A percentile compares a stretch with the other conserved stretches of the same genome.
Evolutionary conservation across 2,888 invertebrate genomes (phyloP).

Genomic region (Scelioninae gen. 1): DNA sequence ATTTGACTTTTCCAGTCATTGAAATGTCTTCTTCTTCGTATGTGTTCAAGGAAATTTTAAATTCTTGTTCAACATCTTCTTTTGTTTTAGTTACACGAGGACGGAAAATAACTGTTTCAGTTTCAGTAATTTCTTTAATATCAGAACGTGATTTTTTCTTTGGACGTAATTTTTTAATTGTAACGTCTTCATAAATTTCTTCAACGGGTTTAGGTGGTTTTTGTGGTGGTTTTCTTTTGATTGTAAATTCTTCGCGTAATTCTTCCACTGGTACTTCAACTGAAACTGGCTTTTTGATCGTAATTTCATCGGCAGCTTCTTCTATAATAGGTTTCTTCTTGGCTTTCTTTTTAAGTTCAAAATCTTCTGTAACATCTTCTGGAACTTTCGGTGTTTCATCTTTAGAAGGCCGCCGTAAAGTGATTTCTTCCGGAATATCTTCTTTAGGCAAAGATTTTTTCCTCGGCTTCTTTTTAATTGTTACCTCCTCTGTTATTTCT

Average conservation of each 20-base stretch:
- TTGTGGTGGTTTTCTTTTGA: slow-evolving; percentile 84
- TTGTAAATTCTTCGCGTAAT: slow-evolving; percentile 75
- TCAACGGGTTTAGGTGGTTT: slow-evolving; percentile 85
- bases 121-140: slow-evolving; percentile 90
- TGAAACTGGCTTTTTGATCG: slow-evolving; percentile 77
- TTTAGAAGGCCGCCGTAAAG: slow-evolving; percentile 71
- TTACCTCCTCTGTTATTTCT: slow-evolving; percentile 74
- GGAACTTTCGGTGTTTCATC: slow-evolving; percentile 75
- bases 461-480: slow-evolving; percentile 75
- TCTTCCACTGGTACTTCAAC: slow-evolving; percentile 66
- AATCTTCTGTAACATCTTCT: slow-evolving; percentile 73
- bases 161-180: slow-evolving; percentile 90
- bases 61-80: slow-evolving; percentile 95
- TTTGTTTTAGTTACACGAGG: slow-evolving; percentile 91
- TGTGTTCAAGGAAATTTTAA: slow-evolving; percentile 92
- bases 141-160: slow-evolving; percentile 88
- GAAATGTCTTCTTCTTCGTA: slow-evolving; percentile 95
- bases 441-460: slow-evolving; percentile 72
- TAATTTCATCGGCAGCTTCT: slow-evolving; percentile 85
- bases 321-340: slow-evolving; percentile 76
- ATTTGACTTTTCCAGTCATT: slow-evolving; percentile 92
- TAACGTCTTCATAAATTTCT: slow-evolving; percentile 88
- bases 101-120: slow-evolving; percentile 92
- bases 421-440: slow-evolving; percentile 74
- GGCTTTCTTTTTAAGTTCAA: slow-evolving; percentile 75